Evolutionary conservation across 2,888 invertebrate species (phyloP), one percentile per base, ranked within the genome.

Genomic region (Pristionchus maxplancki): DNA sequence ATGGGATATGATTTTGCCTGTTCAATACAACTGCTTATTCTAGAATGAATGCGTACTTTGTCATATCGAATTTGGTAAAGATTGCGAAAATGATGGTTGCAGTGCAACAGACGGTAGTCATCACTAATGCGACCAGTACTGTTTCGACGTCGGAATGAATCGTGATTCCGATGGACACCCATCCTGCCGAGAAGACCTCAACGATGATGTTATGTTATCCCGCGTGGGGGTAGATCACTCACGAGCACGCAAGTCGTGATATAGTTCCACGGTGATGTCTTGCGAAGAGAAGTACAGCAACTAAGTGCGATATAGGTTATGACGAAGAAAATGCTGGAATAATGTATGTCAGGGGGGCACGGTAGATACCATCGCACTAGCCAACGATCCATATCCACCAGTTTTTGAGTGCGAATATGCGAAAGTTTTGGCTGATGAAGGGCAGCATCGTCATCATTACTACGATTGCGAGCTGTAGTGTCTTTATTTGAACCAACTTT

Each of bases 391-490:
- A 78, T 28, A 78, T 1, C 78, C 78, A 78, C 24, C 24, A 44
- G 44, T 78, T 24, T 28, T 40, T 40, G 44, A 78, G 13, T 24
- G 78, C 78, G 48, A 78, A 78, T 44, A 78, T 78, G 78, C 78
- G 78, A 40, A 78, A 78, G 78, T 44, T 78, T n/a, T 40, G 40
- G 28, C 93, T 90, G 11, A 93, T 40, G 89, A 92, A 93, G n/a
- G 94, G 94, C 44, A 94, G 81, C 0, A 93, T 92, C 5, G 93
- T 92, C 91, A 94, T 92, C 44, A 90, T 87, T 17, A 93, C 91
- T 4, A 94, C 94, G 24, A 94, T 91, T 2, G 89, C 91, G 37
- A 94, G 89, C 94, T 93, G 87, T 31, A 71, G 74, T 13, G 15
- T 37, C 15, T 40, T 34, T 67, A 67, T 37, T 24, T 58, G 58